Percentiles rank a stretch among this genome's conserved stretches.
Evolutionary conservation across 2,888 invertebrate species (phyloP).

Genomic region (Corythucha ciliata): DNA sequence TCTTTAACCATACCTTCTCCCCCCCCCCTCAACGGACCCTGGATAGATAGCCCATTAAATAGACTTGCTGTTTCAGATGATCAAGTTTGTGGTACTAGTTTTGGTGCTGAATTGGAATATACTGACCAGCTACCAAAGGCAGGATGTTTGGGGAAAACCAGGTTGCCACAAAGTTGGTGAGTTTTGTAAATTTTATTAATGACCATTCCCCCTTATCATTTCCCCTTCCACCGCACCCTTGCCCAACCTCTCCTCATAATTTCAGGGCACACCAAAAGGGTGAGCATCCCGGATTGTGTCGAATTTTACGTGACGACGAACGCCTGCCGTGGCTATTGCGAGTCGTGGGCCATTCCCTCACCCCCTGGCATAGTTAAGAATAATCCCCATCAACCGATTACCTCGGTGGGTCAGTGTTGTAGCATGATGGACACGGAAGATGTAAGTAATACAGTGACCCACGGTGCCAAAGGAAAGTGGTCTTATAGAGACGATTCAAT

Average conservation of each 20-base stretch:
- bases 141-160: conserved; percentile 54
- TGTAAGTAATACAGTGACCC: conserved; percentile 49
- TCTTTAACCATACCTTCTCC: no score
- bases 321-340: conserved; percentile 79
- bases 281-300: conserved; percentile 75
- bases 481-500: no score
- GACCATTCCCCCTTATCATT: background rate
- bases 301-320: conserved; percentile 77
- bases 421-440: conserved; percentile 83
- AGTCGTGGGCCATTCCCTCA: conserved; percentile 77
- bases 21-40: no score
- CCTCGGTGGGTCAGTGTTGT: conserved; percentile 78
- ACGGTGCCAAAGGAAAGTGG: no score
- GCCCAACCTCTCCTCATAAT: background rate
- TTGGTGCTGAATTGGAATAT: no score
- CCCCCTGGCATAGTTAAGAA: conserved; percentile 46
- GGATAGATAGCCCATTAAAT: no score
- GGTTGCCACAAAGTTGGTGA: conserved; percentile 72
- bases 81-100: no score
- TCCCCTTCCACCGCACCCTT: background rate
- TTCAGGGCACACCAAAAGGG: conserved; percentile 67
- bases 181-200: no score
- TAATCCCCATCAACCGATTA: conserved; percentile 54
- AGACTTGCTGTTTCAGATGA: no score
- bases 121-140: no score